Percentiles rank a stretch among this genome's conserved stretches.
phyloP scores from a whole-genome alignment of 2,888 invertebrate genomes.

The Didymodactylos carnosus region DNA sequence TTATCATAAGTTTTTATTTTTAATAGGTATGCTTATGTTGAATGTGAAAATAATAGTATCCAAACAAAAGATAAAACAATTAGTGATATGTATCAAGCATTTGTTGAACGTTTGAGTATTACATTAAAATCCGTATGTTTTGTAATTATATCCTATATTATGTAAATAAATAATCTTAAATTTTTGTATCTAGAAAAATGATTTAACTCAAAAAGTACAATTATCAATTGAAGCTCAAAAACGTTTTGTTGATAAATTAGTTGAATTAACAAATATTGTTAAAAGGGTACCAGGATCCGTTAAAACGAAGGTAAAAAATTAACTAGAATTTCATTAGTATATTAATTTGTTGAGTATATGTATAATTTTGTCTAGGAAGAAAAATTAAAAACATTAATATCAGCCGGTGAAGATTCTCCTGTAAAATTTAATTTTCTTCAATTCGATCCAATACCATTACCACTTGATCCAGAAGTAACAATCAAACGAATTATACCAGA shows the following conservation, averaged over 20 bases:
- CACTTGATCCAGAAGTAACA: conserved; percentile 70
- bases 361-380: not conserved
- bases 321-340: not conserved
- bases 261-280: conserved; percentile 64
- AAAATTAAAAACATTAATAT: not conserved
- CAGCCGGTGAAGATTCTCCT: not conserved
- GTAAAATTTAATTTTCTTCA: conserved; percentile 44
- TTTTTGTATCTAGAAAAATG: conserved; percentile 17
- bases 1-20: not conserved
- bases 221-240: conserved; percentile 63
- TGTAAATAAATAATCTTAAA: not conserved
- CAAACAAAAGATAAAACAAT: conserved; percentile 47
- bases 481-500: conserved; percentile 58
- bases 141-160: not conserved
- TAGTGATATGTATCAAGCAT: conserved; percentile 65
- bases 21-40: conserved; percentile 3
- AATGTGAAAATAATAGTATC: not conserved
- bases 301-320: conserved; percentile 57
- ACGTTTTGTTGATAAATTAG: conserved; percentile 69
- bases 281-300: conserved; percentile 73
- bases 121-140: conserved; percentile 36
- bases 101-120: conserved; percentile 65
- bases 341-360: not conserved
- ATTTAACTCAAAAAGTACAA: conserved; percentile 40
- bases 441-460: conserved; percentile 78